Percentiles rank a stretch among this genome's conserved stretches.
Evolutionary conservation across 2,888 invertebrate species (phyloP).

Genomic region (Rhabditophanes sp.): DNA sequence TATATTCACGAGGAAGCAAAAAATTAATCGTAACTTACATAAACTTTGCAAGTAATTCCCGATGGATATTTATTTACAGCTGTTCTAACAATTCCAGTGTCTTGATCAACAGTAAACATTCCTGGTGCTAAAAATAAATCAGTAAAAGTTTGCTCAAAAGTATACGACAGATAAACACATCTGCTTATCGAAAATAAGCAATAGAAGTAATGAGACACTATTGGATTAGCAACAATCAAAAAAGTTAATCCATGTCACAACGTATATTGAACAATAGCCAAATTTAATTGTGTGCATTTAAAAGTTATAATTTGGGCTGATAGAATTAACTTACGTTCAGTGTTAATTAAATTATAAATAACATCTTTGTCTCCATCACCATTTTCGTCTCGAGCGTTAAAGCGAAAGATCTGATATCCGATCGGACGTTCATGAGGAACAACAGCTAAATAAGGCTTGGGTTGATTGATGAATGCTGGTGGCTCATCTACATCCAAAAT

Average conservation of each 20-base stretch:
- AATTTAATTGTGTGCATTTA: too few relatives aligned
- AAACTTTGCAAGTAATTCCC: constrained; percentile 11
- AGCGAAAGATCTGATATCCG: constrained; percentile 41
- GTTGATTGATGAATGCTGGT: constrained; percentile 88
- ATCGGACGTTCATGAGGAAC: constrained; percentile 28
- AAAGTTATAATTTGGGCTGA: too few relatives aligned
- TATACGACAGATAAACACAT: too few relatives aligned
- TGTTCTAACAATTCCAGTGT: constrained; percentile 30
- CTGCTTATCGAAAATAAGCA: background rate
- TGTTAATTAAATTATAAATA: constrained; percentile 31
- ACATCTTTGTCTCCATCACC: constrained; percentile 52
- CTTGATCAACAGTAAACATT: constrained; percentile 28
- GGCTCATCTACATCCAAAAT: constrained; percentile 59
- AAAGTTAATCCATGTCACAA: too few relatives aligned
- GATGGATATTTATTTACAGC: constrained; percentile 19
- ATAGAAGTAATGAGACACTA: too few relatives aligned
- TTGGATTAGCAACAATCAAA: too few relatives aligned
- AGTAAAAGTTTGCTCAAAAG: background rate
- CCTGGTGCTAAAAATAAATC: constrained; percentile 24
- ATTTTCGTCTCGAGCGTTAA: constrained; percentile 87
- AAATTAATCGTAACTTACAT: too few relatives aligned
- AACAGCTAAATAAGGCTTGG: constrained; percentile 69
- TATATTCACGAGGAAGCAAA: too few relatives aligned
- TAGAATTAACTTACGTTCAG: constrained; percentile 24
- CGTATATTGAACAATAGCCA: too few relatives aligned